Conservation (phyloP, 2,888 invertebrate genomes). For the Dicycla oo region DNA sequence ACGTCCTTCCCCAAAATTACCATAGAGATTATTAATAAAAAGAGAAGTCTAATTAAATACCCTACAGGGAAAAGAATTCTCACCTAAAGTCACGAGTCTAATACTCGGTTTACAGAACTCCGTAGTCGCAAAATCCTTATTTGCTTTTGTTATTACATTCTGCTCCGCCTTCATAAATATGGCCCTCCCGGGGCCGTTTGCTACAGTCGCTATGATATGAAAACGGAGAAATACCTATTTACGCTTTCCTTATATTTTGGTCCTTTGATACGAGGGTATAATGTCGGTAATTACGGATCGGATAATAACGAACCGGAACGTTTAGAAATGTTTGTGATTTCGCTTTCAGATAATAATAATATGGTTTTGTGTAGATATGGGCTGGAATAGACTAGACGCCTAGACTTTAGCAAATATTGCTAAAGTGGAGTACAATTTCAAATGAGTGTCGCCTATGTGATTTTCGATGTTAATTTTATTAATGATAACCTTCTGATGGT, state of each 20-base stretch:
- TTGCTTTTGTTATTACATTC: constrained; percentile 72
- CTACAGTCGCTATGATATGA: constrained; percentile 67
- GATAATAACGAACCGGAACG: constrained; percentile 51
- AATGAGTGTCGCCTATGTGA: background rate
- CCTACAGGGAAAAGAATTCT: constrained; percentile 49
- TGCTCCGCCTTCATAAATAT: constrained; percentile 71
- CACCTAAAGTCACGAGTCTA: constrained; percentile 50
- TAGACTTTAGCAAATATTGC: constrained; percentile 13
- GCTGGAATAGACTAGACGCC: constrained; percentile 1
- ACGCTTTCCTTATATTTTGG: constrained; percentile 66
- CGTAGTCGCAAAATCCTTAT: constrained; percentile 69
- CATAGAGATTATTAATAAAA: constrained; percentile 55
- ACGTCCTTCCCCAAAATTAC: constrained; percentile 38
- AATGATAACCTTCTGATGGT: background rate
- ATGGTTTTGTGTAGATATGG: constrained; percentile 16
- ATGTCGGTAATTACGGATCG: constrained; percentile 58
- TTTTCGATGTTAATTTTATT: background rate
- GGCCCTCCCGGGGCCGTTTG: constrained; percentile 69
- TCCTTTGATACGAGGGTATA: constrained; percentile 51
- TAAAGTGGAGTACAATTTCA: background rate
- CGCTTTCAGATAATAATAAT: constrained; percentile 31
- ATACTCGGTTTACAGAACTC: constrained; percentile 52
- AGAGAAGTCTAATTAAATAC: constrained; percentile 50
- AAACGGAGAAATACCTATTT: constrained; percentile 65
- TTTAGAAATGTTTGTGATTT: constrained; percentile 32